phyloP scores from a whole-genome alignment of 2,113 vertebrate genomes.

The Phyllopteryx taeniolatus region DNA sequence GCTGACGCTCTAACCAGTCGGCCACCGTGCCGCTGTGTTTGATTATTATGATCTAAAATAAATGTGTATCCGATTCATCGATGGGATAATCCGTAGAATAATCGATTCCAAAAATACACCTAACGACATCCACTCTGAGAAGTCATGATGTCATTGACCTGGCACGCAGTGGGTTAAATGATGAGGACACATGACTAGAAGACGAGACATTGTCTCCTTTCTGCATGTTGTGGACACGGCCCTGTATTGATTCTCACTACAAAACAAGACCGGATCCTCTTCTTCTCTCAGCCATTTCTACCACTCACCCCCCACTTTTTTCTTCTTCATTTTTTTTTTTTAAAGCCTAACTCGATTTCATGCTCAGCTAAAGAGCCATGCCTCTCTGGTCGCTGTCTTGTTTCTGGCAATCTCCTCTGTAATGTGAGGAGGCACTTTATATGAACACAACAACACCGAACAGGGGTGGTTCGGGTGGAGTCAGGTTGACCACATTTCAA shows the following conservation, averaged over 20 bases:
- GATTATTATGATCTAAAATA: not conserved
- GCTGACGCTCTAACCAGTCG: too few species aligned
- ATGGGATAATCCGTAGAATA: too few species aligned
- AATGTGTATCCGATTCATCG: not conserved
- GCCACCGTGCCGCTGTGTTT: too few species aligned
- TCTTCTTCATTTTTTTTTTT: slow-evolving; percentile 19
- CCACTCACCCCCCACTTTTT: slow-evolving; percentile 19
- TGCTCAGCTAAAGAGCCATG: slow-evolving; percentile 53
- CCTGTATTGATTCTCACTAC: not conserved
- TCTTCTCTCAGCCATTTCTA: slow-evolving; percentile 31
- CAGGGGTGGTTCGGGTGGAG: not conserved
- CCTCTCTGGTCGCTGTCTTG: slow-evolving; percentile 37
- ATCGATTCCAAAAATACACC: too few species aligned
- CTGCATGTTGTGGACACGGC: not conserved
- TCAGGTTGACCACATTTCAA: not conserved
- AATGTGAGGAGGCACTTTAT: slow-evolving; percentile 40
- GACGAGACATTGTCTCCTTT: not conserved
- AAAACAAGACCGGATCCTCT: not conserved
- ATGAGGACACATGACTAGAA: not conserved
- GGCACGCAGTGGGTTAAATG: not conserved
- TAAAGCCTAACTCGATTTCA: slow-evolving; percentile 62
- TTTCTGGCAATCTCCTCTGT: slow-evolving; percentile 36
- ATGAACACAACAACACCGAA: not conserved
- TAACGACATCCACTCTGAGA: not conserved
- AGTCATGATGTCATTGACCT: not conserved